phyloP scores from a whole-genome alignment of 2,797 vertebrate genomes.

The Tragelaphus oryx region DNA sequence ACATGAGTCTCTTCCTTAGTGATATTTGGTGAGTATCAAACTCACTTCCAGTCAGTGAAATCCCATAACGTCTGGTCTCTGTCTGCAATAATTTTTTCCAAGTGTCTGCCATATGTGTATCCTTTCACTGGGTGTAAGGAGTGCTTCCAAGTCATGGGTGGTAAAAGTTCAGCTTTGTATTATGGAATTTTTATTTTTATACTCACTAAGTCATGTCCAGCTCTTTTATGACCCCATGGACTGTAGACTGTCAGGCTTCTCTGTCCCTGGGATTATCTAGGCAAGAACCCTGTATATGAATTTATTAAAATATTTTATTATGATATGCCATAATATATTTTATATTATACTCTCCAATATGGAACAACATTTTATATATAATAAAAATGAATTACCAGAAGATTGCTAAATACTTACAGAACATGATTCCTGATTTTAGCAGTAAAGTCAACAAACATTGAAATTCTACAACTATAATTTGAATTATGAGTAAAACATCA shows the following conservation, averaged over 20 bases:
- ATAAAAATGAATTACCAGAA: background rate
- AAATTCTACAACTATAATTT: background rate
- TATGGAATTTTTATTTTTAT: background rate
- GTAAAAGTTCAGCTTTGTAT: background rate
- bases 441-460: background rate
- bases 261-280: background rate
- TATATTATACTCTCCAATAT: background rate
- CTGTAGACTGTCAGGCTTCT: background rate
- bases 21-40: background rate
- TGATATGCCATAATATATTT: background rate
- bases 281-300: background rate
- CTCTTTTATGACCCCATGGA: background rate
- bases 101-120: background rate
- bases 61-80: background rate
- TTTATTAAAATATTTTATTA: background rate
- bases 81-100: no score
- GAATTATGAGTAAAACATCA: background rate
- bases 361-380: background rate
- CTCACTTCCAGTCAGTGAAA: no score
- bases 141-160: background rate
- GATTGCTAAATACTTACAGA: background rate
- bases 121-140: background rate
- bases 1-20: background rate
- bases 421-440: background rate
- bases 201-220: background rate